Evolutionary conservation across 1,140 invertebrate species (phyloP).

Genomic region (Anoplolepis gracilipes): DNA sequence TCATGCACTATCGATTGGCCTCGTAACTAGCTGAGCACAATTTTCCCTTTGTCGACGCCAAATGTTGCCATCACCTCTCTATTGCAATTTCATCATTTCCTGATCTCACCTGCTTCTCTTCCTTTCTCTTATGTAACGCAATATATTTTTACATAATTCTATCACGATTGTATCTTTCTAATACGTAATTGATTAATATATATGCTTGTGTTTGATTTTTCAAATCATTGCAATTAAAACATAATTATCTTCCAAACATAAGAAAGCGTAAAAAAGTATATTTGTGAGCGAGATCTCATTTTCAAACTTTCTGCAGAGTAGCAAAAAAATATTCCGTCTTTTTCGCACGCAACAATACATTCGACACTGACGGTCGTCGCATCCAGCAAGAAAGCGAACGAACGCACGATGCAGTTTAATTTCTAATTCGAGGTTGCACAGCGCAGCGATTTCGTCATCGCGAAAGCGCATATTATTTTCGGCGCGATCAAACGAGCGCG

Average conservation of each 20-base stretch:
- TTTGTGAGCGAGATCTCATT: background rate
- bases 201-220: background rate
- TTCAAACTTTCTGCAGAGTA: background rate
- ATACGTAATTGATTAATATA: background rate
- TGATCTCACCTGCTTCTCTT: background rate
- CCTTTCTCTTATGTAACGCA: background rate
- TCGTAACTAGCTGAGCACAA: background rate
- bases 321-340: no score
- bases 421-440: constrained; percentile 42
- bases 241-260: background rate
- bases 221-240: background rate
- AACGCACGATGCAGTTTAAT: constrained; percentile 34
- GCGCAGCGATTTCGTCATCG: constrained; percentile 29
- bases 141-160: background rate
- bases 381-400: background rate
- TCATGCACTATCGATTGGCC: background rate
- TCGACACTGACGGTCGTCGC: constrained; percentile 11
- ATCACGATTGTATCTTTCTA: background rate
- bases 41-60: background rate
- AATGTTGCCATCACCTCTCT: constrained; percentile 27
- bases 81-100: background rate
- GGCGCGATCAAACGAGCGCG: constrained; percentile 6
- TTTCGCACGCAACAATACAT: constrained; percentile 7
- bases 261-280: background rate
- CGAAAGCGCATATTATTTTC: constrained; percentile 49